Conservation (phyloP, 2,113 vertebrate genomes). For the Megaleporinus macrocephalus region DNA sequence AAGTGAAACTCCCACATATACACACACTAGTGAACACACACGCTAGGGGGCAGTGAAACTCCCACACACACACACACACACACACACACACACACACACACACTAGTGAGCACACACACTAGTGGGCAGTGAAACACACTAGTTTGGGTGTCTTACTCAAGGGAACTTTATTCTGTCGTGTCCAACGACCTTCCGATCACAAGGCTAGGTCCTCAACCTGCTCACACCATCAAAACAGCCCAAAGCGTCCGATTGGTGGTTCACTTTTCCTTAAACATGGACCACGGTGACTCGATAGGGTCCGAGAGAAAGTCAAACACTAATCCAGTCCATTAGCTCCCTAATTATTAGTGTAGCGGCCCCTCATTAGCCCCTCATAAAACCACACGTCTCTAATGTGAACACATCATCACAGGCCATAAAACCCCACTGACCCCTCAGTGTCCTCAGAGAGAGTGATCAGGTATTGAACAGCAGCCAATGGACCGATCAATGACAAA, state of each 20-base stretch:
- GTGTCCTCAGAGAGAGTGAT: slow-evolving; percentile 12
- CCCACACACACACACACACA: no score
- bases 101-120: no score
- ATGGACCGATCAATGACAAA: slow-evolving; percentile 27
- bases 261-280: slow-evolving; percentile 12
- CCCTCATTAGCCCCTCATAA: slow-evolving; percentile 18
- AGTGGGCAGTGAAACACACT: no score
- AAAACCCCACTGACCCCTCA: slow-evolving; percentile 5
- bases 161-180: no score
- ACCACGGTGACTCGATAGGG: background rate
- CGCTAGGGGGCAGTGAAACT: no score
- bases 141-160: no score
- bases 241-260: background rate
- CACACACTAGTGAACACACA: no score
- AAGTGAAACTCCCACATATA: no score
- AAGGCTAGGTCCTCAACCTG: background rate
- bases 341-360: slow-evolving; percentile 32
- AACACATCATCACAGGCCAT: slow-evolving; percentile 21
- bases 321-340: slow-evolving; percentile 24
- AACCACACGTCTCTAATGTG: slow-evolving; percentile 24
- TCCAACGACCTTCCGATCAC: no score
- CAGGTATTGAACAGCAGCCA: slow-evolving; percentile 5
- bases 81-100: no score
- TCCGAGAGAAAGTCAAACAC: background rate
- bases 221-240: slow-evolving; percentile 33